A percentile compares a stretch with the other conserved stretches of the same genome.
Conservation (phyloP, 2,888 invertebrate genomes). For the Abrostola triplasia region DNA sequence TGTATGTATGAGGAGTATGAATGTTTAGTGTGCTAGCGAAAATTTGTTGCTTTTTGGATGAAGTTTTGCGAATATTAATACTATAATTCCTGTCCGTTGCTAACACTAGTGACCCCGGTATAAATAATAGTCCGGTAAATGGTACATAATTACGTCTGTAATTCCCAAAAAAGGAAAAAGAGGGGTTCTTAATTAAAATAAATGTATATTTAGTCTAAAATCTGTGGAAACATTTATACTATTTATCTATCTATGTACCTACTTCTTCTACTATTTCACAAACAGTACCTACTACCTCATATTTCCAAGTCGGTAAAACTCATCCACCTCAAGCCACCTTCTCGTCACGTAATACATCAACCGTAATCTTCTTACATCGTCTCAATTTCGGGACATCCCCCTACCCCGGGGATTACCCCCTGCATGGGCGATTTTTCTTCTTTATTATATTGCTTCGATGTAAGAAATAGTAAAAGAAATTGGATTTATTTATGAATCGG, state of each 20-base stretch:
- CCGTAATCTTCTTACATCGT: conserved; percentile 84
- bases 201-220: too few species aligned
- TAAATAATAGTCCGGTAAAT: too few species aligned
- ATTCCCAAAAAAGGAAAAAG: too few species aligned
- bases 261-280: too few species aligned
- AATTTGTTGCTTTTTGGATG: too few species aligned
- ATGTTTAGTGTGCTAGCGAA: background rate
- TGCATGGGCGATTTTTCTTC: conserved; percentile 65
- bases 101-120: too few species aligned
- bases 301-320: conserved; percentile 23
- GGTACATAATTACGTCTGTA: too few species aligned
- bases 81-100: conserved; percentile 2
- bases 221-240: too few species aligned
- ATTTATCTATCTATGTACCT: too few species aligned
- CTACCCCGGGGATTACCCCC: conserved; percentile 69
- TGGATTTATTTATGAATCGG: conserved; percentile 47
- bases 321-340: conserved; percentile 48
- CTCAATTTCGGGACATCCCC: conserved; percentile 76
- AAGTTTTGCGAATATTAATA: background rate
- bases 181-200: too few species aligned
- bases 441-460: conserved; percentile 54
- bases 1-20: conserved; percentile 21
- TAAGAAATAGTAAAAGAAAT: conserved; percentile 55
- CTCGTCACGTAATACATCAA: conserved; percentile 82
- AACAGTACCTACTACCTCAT: conserved; percentile 5